Percentiles rank a stretch among this genome's conserved stretches.
Conservation (phyloP, 2,888 invertebrate species). For the Aleiodes leptofemur region DNA sequence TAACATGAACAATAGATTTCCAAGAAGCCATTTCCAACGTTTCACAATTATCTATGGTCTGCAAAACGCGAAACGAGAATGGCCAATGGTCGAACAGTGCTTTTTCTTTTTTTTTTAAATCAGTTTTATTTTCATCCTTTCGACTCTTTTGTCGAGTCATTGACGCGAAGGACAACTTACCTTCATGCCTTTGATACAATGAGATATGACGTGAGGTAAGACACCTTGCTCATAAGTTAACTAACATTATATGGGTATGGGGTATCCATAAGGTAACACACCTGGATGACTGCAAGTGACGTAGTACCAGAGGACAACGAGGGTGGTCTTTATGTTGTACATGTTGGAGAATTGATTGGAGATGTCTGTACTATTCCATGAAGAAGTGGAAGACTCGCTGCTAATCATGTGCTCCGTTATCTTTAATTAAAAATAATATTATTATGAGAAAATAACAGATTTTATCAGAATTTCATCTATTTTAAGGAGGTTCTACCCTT, state of each 20-base stretch:
- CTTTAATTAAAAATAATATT: no score
- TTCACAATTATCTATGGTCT: conserved; percentile 11
- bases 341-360: background rate
- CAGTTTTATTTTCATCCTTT: conserved; percentile 37
- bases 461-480: no score
- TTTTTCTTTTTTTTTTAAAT: conserved; percentile 46
- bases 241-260: conserved; percentile 59
- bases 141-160: conserved; percentile 34
- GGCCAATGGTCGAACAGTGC: conserved; percentile 16
- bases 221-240: conserved; percentile 63
- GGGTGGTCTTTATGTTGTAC: conserved; percentile 61
- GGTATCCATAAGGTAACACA: conserved; percentile 39
- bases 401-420: no score
- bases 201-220: conserved; percentile 64
- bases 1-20: conserved; percentile 1
- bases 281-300: background rate
- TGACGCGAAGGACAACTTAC: conserved; percentile 45
- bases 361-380: no score
- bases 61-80: conserved; percentile 4
- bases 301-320: conserved; percentile 55
- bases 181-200: conserved; percentile 59
- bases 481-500: no score
- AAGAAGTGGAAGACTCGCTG: no score
- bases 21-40: conserved; percentile 7
- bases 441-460: no score